Conservation (phyloP, 2,888 invertebrate species). For the Mesorhabditis belari region DNA sequence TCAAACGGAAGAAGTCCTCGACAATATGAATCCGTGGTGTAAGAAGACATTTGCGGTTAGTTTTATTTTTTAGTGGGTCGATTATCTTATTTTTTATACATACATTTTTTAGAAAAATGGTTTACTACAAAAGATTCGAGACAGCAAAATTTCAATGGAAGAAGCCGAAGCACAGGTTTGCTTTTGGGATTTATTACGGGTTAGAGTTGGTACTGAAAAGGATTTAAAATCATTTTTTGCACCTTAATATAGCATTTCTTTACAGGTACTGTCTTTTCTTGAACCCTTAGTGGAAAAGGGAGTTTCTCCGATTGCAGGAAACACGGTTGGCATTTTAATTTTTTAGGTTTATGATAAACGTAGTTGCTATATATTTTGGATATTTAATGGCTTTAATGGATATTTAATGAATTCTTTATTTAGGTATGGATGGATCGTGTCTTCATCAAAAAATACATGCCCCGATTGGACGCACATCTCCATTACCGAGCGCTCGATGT, state of each 20-base stretch:
- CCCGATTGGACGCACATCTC: slow-evolving; percentile 68
- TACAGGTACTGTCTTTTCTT: slow-evolving; percentile 67
- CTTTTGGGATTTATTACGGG: background rate
- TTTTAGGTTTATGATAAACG: no score
- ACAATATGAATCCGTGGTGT: slow-evolving; percentile 80
- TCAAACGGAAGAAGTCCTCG: slow-evolving; percentile 68
- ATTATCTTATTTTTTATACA: slow-evolving; percentile 57
- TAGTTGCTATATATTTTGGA: background rate
- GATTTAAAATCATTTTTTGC: background rate
- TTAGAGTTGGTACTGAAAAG: background rate
- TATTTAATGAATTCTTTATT: no score
- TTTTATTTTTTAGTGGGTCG: slow-evolving; percentile 73
- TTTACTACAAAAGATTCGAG: slow-evolving; percentile 65
- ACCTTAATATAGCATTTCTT: background rate
- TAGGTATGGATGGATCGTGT: slow-evolving; percentile 24
- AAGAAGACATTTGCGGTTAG: slow-evolving; percentile 72
- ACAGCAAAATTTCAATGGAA: slow-evolving; percentile 16
- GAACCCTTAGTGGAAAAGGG: slow-evolving; percentile 60
- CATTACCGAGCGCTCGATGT: slow-evolving; percentile 91
- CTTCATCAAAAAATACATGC: slow-evolving; percentile 68
- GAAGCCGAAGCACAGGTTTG: slow-evolving; percentile 20
- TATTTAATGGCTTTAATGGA: no score
- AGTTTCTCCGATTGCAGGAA: slow-evolving; percentile 43
- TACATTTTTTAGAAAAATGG: slow-evolving; percentile 72
- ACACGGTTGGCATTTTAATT: slow-evolving; percentile 28